A percentile compares a stretch with the other conserved stretches of the same genome.
phyloP scores from a whole-genome alignment of 2,797 vertebrate genomes.

The Chaenodraco wilsoni region DNA sequence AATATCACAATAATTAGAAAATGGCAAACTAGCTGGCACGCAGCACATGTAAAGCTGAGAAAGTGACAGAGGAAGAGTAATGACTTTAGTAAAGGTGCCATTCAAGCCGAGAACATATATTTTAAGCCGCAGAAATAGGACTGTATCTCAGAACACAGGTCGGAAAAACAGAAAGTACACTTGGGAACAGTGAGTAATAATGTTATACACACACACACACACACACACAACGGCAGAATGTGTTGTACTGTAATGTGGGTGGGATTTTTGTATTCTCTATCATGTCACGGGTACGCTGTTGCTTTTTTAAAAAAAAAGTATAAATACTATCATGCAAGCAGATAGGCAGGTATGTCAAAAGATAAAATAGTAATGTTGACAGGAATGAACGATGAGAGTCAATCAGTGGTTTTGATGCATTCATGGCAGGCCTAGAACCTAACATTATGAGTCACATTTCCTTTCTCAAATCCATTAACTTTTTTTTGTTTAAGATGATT shows the following conservation, averaged over 20 bases:
- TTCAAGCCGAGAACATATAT: conserved; percentile 14
- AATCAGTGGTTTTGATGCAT: neutral
- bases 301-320: neutral
- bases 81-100: conserved; percentile 22
- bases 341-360: conserved; percentile 11
- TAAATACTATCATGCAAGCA: conserved; percentile 3
- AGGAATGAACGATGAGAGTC: neutral
- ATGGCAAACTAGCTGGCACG: neutral
- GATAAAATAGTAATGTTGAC: conserved; percentile 13
- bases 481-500: neutral
- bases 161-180: conserved; percentile 34
- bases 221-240: conserved; percentile 10
- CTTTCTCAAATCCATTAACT: neutral
- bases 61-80: neutral
- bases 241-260: conserved; percentile 39
- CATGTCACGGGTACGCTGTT: conserved; percentile 12
- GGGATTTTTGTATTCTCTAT: conserved; percentile 38
- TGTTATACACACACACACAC: conserved; percentile 17
- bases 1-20: neutral
- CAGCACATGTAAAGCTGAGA: neutral
- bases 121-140: conserved; percentile 30
- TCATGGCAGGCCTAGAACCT: neutral
- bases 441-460: conserved; percentile 12
- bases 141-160: conserved; percentile 27
- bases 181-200: conserved; percentile 44